Conservation (phyloP, 1,140 invertebrate species). For the Drosophila arizonae region DNA sequence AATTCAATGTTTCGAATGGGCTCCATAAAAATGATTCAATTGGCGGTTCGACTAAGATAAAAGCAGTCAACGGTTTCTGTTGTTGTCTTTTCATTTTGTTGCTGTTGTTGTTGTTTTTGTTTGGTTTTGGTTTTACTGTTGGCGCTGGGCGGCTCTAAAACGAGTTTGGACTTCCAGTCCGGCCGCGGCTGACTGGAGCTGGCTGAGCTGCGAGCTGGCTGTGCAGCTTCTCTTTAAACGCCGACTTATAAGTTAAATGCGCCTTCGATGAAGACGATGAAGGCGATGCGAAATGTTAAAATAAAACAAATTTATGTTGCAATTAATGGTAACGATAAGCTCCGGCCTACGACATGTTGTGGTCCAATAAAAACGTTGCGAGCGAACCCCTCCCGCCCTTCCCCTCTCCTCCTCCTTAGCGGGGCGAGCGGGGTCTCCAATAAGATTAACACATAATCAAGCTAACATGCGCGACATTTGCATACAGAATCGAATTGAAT, state of each 20-base stretch:
- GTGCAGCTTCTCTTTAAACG: slow-evolving; percentile 63
- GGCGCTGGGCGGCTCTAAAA: slow-evolving; percentile 35
- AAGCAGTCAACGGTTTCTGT: slow-evolving; percentile 59
- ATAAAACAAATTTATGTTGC: slow-evolving; percentile 82
- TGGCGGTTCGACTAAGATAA: slow-evolving; percentile 72
- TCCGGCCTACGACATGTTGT: slow-evolving; percentile 70
- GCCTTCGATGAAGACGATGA: slow-evolving; percentile 56
- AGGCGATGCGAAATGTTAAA: slow-evolving; percentile 76
- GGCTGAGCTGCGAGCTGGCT: slow-evolving; percentile 10
- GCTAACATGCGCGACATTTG: slow-evolving; percentile 76
- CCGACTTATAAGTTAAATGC: slow-evolving; percentile 75
- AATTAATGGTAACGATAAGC: slow-evolving; percentile 76
- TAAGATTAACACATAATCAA: slow-evolving; percentile 80
- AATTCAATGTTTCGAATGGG: slow-evolving; percentile 67
- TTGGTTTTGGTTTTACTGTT: slow-evolving; percentile 17
- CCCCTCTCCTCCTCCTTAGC: too few species aligned
- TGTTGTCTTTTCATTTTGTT: not conserved
- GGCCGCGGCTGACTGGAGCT: not conserved
- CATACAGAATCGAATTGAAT: slow-evolving; percentile 78
- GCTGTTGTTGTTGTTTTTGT: slow-evolving; percentile 4
- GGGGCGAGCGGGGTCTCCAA: slow-evolving; percentile 24
- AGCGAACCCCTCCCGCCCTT: not conserved
- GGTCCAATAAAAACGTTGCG: slow-evolving; percentile 56
- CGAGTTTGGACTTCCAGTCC: slow-evolving; percentile 47
- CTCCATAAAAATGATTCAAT: slow-evolving; percentile 78